These are phyloP conservation scores for Smittia sp. DNA, from an alignment of 2,888 invertebrate species.

Conservation along the genomic window DNA sequence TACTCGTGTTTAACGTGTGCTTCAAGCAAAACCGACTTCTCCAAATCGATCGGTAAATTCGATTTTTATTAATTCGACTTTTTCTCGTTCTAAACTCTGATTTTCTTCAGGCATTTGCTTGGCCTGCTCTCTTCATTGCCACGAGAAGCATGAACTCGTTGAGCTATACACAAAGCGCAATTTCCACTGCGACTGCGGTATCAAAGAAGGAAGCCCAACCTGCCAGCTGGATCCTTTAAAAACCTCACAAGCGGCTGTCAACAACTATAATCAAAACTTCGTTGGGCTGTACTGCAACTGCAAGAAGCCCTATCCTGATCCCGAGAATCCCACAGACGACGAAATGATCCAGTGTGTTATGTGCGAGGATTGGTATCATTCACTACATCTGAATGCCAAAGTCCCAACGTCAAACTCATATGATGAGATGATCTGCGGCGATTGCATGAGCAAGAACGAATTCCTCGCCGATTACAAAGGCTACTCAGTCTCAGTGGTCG, in stretches of 20 bases:
- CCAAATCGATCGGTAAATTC: neutral
- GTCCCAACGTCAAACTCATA: constrained; percentile 63
- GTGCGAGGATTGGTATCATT: constrained; percentile 98
- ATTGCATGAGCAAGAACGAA: constrained; percentile 71
- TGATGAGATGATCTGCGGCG: constrained; percentile 79
- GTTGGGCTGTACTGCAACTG: constrained; percentile 89
- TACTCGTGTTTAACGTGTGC: constrained; percentile 90
- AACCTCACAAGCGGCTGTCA: constrained; percentile 57
- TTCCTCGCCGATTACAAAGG: constrained; percentile 71
- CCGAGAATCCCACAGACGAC: constrained; percentile 75
- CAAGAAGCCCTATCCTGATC: constrained; percentile 90
- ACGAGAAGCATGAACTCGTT: constrained; percentile 91
- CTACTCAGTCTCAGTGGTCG: constrained; percentile 48
- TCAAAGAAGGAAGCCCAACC: constrained; percentile 64
- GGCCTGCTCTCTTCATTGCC: constrained; percentile 91
- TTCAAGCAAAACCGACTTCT: neutral
- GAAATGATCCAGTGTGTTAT: constrained; percentile 95
- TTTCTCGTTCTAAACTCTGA: constrained; percentile 47
- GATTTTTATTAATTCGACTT: constrained; percentile 54
- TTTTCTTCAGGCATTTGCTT: constrained; percentile 73
- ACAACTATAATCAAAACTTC: constrained; percentile 92
- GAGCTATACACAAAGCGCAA: constrained; percentile 96
- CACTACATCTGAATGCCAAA: constrained; percentile 65
- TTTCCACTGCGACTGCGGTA: constrained; percentile 95
- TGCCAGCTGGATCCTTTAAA: constrained; percentile 65